These are phyloP conservation scores for Plestiodon gilberti DNA, from an alignment of 2,113 vertebrate species.

Conservation along the genomic window DNA sequence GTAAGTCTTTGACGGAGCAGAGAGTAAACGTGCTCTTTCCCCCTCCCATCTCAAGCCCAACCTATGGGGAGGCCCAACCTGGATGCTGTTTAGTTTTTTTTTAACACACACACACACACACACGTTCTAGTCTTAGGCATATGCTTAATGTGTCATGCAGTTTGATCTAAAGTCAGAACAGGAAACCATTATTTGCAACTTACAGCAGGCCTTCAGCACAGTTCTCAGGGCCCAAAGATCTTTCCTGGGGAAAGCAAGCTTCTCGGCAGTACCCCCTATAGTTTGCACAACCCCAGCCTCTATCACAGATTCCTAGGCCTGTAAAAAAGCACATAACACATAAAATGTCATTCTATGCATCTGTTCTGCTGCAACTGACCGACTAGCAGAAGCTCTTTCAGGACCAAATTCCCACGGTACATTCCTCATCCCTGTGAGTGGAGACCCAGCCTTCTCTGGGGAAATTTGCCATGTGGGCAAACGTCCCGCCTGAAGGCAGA, in stretches of 20 bases:
- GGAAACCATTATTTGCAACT: neutral
- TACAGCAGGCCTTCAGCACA: constrained; percentile 64
- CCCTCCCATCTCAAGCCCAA: too few species aligned
- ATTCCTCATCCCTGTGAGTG: neutral
- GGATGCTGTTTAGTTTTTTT: too few species aligned
- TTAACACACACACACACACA: too few species aligned
- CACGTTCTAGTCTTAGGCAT: too few species aligned
- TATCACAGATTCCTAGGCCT: constrained; percentile 26
- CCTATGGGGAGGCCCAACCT: too few species aligned
- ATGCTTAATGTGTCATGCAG: neutral
- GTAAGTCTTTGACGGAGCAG: too few species aligned
- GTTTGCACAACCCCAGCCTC: constrained; percentile 55
- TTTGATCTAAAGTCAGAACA: neutral
- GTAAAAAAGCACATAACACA: neutral
- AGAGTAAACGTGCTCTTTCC: too few species aligned
- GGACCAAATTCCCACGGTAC: neutral
- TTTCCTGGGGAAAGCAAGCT: constrained; percentile 53
- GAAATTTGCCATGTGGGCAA: neutral
- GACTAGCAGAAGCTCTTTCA: neutral
- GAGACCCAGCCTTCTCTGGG: neutral
- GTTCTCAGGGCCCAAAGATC: constrained; percentile 51
- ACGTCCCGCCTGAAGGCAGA: neutral
- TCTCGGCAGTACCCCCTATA: constrained; percentile 59
- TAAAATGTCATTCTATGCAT: neutral
- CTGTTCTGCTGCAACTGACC: neutral